Base-by-base conservation (phyloP, 2,797 vertebrate species). In the Anguilla megastoma region DNA sequence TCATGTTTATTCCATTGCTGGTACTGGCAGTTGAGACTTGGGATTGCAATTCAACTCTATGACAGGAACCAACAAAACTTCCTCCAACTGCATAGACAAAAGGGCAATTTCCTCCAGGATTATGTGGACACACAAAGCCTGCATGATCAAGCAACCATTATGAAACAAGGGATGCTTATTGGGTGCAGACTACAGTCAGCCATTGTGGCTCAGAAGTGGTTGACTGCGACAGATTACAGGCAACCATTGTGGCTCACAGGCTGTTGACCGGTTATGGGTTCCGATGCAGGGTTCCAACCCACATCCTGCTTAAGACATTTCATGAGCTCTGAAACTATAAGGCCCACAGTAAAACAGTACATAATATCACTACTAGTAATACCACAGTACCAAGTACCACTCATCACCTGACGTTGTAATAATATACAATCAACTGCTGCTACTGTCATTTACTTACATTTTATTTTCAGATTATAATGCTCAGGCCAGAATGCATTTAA, bases 241-340 rank as follows among this genome's bases (percentile, higher is more conserved):
- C 74, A 45, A 36, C 74, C 84, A 89, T 74, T 90, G 88, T 60
- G 83, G 48, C 36, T 66, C 71, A 66, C 10, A 84, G 60, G 60
- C 52, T 54, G 52, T 6, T 10, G 56, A 87, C 89, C 88, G 41
- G 79, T 66, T 84, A 36, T 71, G 63, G 36, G 36, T 36, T 79
- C 36, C 21, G 33, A 45, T 5, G 80, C 88, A 36, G 48, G 79
- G 86, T 69, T 76, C 89, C 76, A 63, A 60, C 80, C 63, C 66
- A 88, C 88, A 87, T 90, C 88, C 89, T 94, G 89, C 89, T 93
- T 91, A 88, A 90, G 90, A 92, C 27, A 69, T 69, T 27, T n/a
- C 14, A n/a, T n/a, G 63, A 69, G 63, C n/a, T 69, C 63, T 27
- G 24, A 69, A 7, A 69, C 63, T 27, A 24, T 6, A 69, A 69